phyloP scores from a whole-genome alignment of 1,140 invertebrate species.

The Psilanteris sp. region DNA sequence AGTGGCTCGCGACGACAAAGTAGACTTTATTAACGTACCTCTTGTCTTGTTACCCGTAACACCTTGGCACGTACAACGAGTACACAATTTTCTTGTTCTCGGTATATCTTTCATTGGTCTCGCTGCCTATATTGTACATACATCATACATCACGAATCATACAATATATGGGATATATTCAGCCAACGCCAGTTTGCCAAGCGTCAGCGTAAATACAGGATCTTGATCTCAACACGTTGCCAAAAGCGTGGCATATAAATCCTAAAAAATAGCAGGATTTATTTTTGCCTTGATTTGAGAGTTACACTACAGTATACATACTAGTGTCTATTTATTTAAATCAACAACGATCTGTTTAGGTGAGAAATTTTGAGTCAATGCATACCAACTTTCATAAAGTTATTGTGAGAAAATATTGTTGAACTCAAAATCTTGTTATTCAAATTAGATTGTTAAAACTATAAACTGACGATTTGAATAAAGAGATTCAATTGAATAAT shows the following conservation, averaged over 20 bases:
- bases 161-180: conserved; percentile 44
- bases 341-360: conserved; percentile 39
- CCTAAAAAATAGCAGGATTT: conserved; percentile 47
- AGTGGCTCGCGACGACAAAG: conserved; percentile 15
- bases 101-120: conserved; percentile 54
- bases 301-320: conserved; percentile 6
- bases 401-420: too few species aligned
- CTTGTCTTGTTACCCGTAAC: conserved; percentile 50
- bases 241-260: too few species aligned
- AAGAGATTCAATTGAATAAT: too few species aligned
- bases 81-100: conserved; percentile 46
- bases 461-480: too few species aligned
- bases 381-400: too few species aligned
- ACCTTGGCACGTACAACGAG: conserved; percentile 42
- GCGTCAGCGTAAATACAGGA: conserved; percentile 63
- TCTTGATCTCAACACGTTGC: conserved; percentile 58
- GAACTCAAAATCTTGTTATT: too few species aligned
- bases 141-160: conserved; percentile 57
- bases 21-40: conserved; percentile 46
- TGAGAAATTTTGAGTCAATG: too few species aligned
- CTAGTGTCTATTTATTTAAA: conserved; percentile 25
- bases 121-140: conserved; percentile 51
- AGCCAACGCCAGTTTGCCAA: conserved; percentile 51
- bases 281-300: conserved; percentile 47
- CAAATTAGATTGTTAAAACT: too few species aligned